phyloP scores from a whole-genome alignment of 2,797 vertebrate species.

The Garrulus glandarius region DNA sequence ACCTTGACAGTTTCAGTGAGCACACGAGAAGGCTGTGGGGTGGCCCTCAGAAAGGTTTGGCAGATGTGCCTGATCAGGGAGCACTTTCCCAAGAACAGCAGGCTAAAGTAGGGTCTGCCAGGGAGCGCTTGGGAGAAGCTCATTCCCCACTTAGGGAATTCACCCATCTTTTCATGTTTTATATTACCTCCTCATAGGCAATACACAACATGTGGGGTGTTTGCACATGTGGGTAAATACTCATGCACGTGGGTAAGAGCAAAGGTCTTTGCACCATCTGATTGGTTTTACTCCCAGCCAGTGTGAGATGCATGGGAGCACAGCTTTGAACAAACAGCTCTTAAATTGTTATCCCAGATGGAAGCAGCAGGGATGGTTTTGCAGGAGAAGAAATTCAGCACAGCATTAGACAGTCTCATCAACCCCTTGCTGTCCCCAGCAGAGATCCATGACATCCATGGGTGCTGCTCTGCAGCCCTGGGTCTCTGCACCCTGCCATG shows the following conservation, averaged over 20 bases:
- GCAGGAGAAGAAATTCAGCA: not conserved
- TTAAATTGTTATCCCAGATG: not conserved
- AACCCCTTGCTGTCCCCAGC: not conserved
- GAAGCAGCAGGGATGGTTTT: not conserved
- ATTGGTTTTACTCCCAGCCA: not conserved
- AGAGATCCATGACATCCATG: accelerated
- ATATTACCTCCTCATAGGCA: not conserved
- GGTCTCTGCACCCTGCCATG: not conserved
- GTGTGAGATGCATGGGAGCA: not conserved
- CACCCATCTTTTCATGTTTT: not conserved
- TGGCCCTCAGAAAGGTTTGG: not conserved
- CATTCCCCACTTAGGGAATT: not conserved
- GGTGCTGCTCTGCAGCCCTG: not conserved
- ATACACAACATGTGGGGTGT: not conserved
- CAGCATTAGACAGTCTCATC: not conserved
- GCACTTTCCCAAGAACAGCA: not conserved
- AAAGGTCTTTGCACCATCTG: not conserved
- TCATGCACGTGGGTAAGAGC: not conserved
- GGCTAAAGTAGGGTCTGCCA: not conserved
- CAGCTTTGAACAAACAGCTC: not conserved
- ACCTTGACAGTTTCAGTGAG: not conserved
- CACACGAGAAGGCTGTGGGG: not conserved
- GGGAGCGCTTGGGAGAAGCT: not conserved
- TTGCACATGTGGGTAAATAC: not conserved
- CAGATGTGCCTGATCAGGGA: not conserved